A percentile compares a stretch with the other conserved stretches of the same genome.
Conservation (phyloP, 1,140 invertebrate species). For the Gryllus bimaculatus region DNA sequence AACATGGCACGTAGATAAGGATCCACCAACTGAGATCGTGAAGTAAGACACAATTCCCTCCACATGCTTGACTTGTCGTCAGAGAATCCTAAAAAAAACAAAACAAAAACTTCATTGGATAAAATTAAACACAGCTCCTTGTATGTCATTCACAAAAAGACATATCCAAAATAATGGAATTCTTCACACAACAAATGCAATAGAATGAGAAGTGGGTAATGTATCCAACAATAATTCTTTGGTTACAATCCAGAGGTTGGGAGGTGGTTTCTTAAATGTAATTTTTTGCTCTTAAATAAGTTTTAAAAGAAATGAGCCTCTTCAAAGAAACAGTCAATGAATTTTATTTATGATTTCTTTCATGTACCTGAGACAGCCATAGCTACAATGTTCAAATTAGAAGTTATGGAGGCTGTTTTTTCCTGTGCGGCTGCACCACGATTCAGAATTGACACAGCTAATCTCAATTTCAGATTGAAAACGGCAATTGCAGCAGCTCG, state of each 20-base stretch:
- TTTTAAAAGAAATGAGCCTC: too few species aligned
- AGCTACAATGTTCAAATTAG: conserved; percentile 58
- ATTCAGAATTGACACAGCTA: conserved; percentile 77
- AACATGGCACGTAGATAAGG: conserved; percentile 88
- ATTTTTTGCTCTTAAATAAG: too few species aligned
- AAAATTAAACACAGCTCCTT: neutral
- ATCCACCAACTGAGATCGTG: conserved; percentile 64
- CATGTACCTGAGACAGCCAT: conserved; percentile 70
- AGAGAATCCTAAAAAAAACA: conserved; percentile 50
- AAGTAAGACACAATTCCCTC: conserved; percentile 63
- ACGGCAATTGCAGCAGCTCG: conserved; percentile 83
- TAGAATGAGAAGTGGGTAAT: too few species aligned
- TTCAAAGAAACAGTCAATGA: too few species aligned
- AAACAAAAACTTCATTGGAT: neutral
- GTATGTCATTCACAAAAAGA: too few species aligned
- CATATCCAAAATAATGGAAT: too few species aligned
- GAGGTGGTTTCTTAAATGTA: too few species aligned
- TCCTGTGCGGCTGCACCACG: conserved; percentile 36
- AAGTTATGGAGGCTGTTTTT: neutral
- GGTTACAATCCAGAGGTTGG: too few species aligned
- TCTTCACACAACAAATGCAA: too few species aligned
- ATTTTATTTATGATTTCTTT: neutral
- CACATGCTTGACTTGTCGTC: conserved; percentile 74
- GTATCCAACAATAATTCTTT: too few species aligned
- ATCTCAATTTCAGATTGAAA: conserved; percentile 74